These are phyloP conservation scores for Chrosomus eos DNA, from an alignment of 2,797 vertebrate genomes.

Conservation along the genomic window DNA sequence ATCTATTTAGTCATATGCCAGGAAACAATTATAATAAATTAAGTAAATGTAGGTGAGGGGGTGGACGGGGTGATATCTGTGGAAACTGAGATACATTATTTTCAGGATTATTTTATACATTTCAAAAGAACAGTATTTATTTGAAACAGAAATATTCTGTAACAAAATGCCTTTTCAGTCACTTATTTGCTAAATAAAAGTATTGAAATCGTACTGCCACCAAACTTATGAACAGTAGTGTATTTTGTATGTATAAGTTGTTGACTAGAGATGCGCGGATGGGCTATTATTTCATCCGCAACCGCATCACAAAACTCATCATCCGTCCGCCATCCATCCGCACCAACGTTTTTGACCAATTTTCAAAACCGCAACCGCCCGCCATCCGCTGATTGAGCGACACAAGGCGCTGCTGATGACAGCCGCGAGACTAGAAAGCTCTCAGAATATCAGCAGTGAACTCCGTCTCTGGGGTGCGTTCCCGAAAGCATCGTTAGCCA, in stretches of 20 bases:
- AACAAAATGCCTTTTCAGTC: background rate
- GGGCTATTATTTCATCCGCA: too few relatives aligned
- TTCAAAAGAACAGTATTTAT: background rate
- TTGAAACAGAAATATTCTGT: background rate
- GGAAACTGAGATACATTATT: background rate
- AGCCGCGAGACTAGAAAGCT: too few relatives aligned
- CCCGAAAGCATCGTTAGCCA: too few relatives aligned
- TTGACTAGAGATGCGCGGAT: too few relatives aligned
- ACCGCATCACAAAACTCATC: too few relatives aligned
- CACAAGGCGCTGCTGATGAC: too few relatives aligned
- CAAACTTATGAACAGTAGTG: background rate
- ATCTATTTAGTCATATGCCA: background rate
- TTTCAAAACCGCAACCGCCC: too few relatives aligned
- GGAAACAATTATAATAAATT: slow-evolving; percentile 26
- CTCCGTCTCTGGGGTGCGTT: too few relatives aligned
- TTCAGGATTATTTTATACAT: background rate
- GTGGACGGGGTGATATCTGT: background rate
- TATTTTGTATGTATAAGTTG: background rate
- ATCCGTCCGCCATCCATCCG: too few relatives aligned
- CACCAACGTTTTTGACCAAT: too few relatives aligned
- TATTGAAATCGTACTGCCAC: background rate
- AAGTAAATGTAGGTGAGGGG: background rate
- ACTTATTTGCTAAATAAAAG: background rate
- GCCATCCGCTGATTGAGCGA: too few relatives aligned
- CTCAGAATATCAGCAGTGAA: too few relatives aligned